phyloP scores from a whole-genome alignment of 2,113 vertebrate species.

The Lycaon pictus region DNA sequence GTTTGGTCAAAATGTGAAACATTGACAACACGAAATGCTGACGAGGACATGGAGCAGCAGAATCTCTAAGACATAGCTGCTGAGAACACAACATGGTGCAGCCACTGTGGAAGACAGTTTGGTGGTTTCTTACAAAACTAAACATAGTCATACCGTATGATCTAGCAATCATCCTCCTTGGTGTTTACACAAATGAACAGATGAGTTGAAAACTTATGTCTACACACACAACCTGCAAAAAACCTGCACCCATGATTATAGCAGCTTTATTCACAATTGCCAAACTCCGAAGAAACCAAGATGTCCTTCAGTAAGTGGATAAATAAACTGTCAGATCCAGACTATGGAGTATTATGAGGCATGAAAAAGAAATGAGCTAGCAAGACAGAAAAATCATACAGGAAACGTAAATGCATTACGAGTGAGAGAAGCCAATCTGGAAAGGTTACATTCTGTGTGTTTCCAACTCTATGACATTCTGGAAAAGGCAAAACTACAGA shows the following conservation, averaged over 20 bases:
- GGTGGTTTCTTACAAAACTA: background rate
- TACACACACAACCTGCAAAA: background rate
- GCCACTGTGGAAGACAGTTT: background rate
- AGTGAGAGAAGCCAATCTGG: background rate
- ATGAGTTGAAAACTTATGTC: background rate
- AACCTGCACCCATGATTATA: background rate
- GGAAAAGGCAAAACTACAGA: background rate
- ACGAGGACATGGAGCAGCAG: fast-evolving
- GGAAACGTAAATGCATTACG: no score
- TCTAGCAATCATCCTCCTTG: background rate
- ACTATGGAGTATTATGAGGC: background rate
- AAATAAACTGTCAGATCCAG: background rate
- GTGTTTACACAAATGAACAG: background rate
- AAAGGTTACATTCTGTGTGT: background rate
- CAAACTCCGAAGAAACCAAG: background rate
- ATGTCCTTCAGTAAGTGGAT: background rate
- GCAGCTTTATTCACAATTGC: background rate
- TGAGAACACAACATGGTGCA: fast-evolving
- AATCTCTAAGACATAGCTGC: fast-evolving
- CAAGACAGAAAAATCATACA: background rate
- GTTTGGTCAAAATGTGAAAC: background rate
- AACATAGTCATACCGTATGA: background rate
- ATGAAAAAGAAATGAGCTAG: background rate
- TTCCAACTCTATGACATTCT: background rate
- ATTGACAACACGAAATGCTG: fast-evolving